Conservation (phyloP, 2,113 vertebrate genomes). For the Hippocampus barbouri region DNA sequence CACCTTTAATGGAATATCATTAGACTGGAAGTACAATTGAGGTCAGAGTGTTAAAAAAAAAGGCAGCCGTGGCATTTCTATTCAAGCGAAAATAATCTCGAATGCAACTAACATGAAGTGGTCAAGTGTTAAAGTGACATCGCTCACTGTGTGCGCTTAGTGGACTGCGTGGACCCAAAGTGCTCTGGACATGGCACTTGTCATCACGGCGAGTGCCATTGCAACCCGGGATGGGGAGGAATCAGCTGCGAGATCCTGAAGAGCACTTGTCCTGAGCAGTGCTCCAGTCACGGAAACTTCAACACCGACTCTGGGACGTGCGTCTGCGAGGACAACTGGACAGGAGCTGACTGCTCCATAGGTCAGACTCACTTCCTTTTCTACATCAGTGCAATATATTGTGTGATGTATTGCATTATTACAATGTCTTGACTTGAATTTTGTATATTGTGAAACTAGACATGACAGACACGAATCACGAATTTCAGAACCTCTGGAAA, state of each 20-base stretch:
- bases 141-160: slow-evolving; percentile 65
- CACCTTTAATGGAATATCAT: slow-evolving; percentile 51
- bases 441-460: neutral
- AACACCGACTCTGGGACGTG: slow-evolving; percentile 88
- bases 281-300: slow-evolving; percentile 90
- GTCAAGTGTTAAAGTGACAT: slow-evolving; percentile 54
- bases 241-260: slow-evolving; percentile 87
- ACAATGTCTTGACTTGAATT: neutral
- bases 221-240: slow-evolving; percentile 92
- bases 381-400: neutral
- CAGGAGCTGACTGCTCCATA: slow-evolving; percentile 90
- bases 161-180: slow-evolving; percentile 89
- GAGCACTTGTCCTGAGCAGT: slow-evolving; percentile 93
- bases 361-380: slow-evolving; percentile 70
- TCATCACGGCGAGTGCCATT: slow-evolving; percentile 93
- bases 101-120: neutral
- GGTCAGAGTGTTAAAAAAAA: slow-evolving; percentile 15
- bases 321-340: slow-evolving; percentile 89
- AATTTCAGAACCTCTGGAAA: neutral
- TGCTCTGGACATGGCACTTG: slow-evolving; percentile 90
- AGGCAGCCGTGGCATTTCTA: slow-evolving; percentile 17
- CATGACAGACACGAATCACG: neutral
- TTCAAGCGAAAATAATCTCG: slow-evolving; percentile 8
- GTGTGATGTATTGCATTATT: neutral
- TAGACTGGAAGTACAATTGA: slow-evolving; percentile 46